These are phyloP conservation scores for Ceuthmochares aereus DNA, from an alignment of 2,113 vertebrate genomes.

Conservation along the genomic window DNA sequence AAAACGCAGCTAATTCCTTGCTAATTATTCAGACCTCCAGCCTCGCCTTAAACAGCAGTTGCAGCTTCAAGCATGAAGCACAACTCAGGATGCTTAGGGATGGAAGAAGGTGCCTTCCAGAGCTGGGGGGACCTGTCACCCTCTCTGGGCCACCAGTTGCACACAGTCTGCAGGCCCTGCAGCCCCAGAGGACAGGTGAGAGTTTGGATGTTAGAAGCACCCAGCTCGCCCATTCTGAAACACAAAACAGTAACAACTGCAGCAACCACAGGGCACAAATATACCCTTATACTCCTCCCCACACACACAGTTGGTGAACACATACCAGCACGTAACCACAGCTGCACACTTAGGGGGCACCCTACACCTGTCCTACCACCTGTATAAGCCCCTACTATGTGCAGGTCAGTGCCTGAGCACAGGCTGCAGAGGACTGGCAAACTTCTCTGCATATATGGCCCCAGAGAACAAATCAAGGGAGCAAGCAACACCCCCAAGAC, in stretches of 20 bases:
- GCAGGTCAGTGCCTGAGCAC: background rate
- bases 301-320: background rate
- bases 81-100: background rate
- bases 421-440: background rate
- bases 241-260: background rate
- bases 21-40: conserved; percentile 52
- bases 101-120: background rate
- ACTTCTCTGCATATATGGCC: background rate
- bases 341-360: background rate
- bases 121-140: background rate
- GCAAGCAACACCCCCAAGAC: background rate
- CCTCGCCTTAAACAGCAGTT: background rate
- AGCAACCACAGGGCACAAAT: background rate
- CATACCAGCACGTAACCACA: background rate
- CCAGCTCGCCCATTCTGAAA: background rate
- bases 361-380: background rate
- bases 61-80: background rate
- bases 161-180: accelerated
- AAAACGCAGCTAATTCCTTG: conserved; percentile 25
- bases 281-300: background rate
- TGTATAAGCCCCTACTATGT: background rate
- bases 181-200: accelerated
- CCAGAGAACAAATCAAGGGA: background rate
- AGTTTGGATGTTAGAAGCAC: background rate
- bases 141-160: accelerated